Conservation (phyloP, 1,140 invertebrate genomes). For the Melanaphis sacchari region DNA sequence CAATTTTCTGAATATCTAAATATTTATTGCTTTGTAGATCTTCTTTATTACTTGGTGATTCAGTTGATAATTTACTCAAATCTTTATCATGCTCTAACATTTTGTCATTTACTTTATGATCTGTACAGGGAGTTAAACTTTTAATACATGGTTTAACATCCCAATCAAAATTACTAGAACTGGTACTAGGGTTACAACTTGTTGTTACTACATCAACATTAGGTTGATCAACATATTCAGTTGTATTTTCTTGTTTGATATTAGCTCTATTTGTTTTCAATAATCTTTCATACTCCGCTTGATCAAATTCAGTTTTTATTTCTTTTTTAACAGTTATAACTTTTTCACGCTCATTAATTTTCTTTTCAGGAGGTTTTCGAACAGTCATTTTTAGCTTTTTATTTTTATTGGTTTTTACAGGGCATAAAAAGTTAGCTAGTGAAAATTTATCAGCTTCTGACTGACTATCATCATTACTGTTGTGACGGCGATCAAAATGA, state of each 20-base stretch:
- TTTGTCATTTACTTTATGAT: slow-evolving; percentile 17
- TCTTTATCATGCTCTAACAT: neutral
- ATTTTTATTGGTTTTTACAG: slow-evolving; percentile 35
- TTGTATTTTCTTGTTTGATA: neutral
- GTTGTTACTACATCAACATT: neutral
- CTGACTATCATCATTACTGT: neutral
- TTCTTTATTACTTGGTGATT: neutral
- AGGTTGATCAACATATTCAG: neutral
- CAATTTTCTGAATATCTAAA: neutral
- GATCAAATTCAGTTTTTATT: slow-evolving; percentile 41
- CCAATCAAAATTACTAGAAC: neutral
- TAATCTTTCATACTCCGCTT: neutral
- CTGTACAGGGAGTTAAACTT: neutral
- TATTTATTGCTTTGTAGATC: neutral
- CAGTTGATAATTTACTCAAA: neutral
- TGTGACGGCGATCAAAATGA: slow-evolving; percentile 39
- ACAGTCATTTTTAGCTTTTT: slow-evolving; percentile 31
- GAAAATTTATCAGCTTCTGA: slow-evolving; percentile 35
- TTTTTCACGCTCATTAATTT: neutral
- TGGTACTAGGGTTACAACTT: neutral
- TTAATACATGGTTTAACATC: slow-evolving; percentile 11
- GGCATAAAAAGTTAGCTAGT: slow-evolving; percentile 15
- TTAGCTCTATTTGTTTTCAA: neutral
- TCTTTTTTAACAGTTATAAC: neutral
- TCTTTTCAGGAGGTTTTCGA: neutral